These are phyloP conservation scores for Matsumurasca onukii DNA, from an alignment of 1,140 invertebrate genomes.

Conservation along the genomic window DNA sequence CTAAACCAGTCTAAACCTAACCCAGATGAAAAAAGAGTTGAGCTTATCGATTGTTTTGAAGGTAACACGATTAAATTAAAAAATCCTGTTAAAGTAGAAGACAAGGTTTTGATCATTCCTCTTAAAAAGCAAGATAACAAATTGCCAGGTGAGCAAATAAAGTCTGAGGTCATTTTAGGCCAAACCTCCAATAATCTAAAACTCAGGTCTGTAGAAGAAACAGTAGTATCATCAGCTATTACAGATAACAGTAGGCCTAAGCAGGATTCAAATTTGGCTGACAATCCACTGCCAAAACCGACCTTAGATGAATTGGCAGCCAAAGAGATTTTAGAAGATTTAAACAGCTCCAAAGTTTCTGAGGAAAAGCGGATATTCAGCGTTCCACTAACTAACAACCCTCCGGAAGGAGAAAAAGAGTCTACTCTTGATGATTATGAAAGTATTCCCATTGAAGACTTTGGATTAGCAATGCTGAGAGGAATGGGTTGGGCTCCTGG, in stretches of 20 bases:
- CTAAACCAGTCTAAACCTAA: slow-evolving; percentile 47
- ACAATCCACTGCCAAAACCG: slow-evolving; percentile 30
- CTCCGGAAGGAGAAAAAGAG: slow-evolving; percentile 59
- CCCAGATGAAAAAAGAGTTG: slow-evolving; percentile 54
- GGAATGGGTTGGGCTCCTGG: slow-evolving; percentile 92
- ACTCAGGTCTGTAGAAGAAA: slow-evolving; percentile 40
- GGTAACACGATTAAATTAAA: slow-evolving; percentile 65
- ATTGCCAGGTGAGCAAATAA: slow-evolving; percentile 20
- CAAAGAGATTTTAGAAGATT: slow-evolving; percentile 57
- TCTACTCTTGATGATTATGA: slow-evolving; percentile 88
- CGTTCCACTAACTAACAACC: slow-evolving; percentile 53
- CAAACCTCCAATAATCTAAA: no score
- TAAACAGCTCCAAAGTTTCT: slow-evolving; percentile 44
- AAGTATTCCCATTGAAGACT: slow-evolving; percentile 80
- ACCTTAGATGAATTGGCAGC: slow-evolving; percentile 55
- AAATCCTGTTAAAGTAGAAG: slow-evolving; percentile 32
- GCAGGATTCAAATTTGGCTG: not conserved
- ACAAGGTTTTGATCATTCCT: slow-evolving; percentile 37
- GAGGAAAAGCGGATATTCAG: slow-evolving; percentile 48
- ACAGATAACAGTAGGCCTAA: not conserved
- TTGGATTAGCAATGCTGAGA: slow-evolving; percentile 87
- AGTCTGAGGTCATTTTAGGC: no score
- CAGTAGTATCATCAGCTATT: not conserved
- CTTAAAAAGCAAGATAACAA: slow-evolving; percentile 21
- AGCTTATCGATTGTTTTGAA: slow-evolving; percentile 74